Evolutionary conservation across 2,888 invertebrate species (phyloP), one percentile per base, ranked within the genome.

Genomic region (Corythucha ciliata): DNA sequence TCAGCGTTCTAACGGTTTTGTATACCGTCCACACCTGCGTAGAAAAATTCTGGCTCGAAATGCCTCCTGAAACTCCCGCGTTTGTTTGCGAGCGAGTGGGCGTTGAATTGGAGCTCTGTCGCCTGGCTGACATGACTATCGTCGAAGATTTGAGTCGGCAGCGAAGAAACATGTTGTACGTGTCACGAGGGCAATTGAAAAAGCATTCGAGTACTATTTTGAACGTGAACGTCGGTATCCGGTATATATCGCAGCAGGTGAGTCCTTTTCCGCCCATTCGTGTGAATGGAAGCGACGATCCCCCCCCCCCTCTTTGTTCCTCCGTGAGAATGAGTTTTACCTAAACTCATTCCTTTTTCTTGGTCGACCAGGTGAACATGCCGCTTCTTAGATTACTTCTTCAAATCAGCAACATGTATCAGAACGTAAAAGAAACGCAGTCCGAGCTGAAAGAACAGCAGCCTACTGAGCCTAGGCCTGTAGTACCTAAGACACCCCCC

Each of bases 371-470:
- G 78, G 81, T 96, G 1, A 96, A 96, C 69, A 93, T 96, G 93
- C 93, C 94, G 0, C 71, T 96, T 29, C 71, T 96, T 39, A 74
- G 96, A 45, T 75, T 96, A 46, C 74, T 94, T 53, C 93, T 96
- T 70, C 96, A 96, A 72, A 93, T 96, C 65, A 88, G 87, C 63
- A 93, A 91, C 65, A 93, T 96, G 92, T 92, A 93, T 69, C 91
- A 92, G 69, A 94, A 93, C 67, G 91, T 94, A 2, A 89, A 91
- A 66, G 91, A 93, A 66, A 93, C 93, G 0, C 89, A 91, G 66
- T 81, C 83, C 61, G 93, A 93, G 64, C 73, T 94, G 53, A 81
- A 86, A 59, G 84, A 84, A 60, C 83, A 85, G 49, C 62, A 61
- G 45, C 62, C 63, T n/a, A 49, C 56, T 21, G 59, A 58, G 44